Evolutionary conservation across 2,113 vertebrate species (phyloP), one percentile per base, ranked within the genome.

Genomic region (Turnix velox): DNA sequence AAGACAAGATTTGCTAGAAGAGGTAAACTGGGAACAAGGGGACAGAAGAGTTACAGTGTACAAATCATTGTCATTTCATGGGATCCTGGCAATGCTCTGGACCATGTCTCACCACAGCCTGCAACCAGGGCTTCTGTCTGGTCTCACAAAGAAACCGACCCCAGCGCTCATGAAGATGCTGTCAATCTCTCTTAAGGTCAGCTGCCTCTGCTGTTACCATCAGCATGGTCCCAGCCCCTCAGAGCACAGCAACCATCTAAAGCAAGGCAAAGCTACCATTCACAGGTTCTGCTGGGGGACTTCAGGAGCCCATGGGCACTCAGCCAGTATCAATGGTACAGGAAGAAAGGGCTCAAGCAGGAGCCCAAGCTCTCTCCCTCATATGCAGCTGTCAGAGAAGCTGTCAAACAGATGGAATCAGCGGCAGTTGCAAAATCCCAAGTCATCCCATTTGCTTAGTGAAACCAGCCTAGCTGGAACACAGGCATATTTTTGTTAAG

Each of bases 231-330:
- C 37, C 81, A 92, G 81, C 15, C 51, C 37, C 35, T 30, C 1
- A 3, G 15, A 49, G 31, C 0, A 2, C 81, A 77, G 73, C 33
- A 59, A 11, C 30, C 52, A 66, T 48, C 55, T 84, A 48, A 62
- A 24, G 40, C 51, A 72, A 37, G 66, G 28, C 35, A 62, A 23
- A 75, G 30, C n/a, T 63, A 25, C 18, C 18, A 7, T 31, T 22
- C 4, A 15, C 37, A n/a, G 48, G 12, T 5, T 67, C 82, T 75
- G 57, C 62, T 78, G 65, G 65, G 52, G 31, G 40, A 19, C 14
- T 46, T 37, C 0, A 0, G 63, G 66, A 82, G 33, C 20, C 40
- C 31, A 8, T 0, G 2, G 40, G 30, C 48, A 66, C 25, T 30
- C 58, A 42, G 4, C 14, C 68, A 19, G 31, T 8, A 49, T 35